phyloP scores from a whole-genome alignment of 2,113 vertebrate genomes.

The Triplophysa siluroides region DNA sequence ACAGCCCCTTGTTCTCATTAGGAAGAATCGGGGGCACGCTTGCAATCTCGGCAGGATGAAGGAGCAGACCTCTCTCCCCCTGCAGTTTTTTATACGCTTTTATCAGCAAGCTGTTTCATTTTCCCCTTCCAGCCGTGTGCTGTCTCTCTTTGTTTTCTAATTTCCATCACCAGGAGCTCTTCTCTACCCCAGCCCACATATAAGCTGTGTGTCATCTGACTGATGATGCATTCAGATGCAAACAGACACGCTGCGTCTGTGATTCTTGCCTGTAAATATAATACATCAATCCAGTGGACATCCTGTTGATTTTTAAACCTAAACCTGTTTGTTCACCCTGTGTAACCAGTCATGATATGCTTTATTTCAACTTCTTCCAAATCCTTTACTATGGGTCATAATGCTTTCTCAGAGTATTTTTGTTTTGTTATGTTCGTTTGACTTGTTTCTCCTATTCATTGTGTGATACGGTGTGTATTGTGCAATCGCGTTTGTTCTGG shows the following conservation, averaged over 20 bases:
- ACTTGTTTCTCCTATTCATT: too few species aligned
- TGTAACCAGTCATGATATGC: too few species aligned
- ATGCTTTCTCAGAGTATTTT: too few species aligned
- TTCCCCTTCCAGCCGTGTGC: background rate
- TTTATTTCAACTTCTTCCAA: too few species aligned
- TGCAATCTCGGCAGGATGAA: constrained; percentile 32
- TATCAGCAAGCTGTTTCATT: constrained; percentile 31
- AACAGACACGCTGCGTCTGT: background rate
- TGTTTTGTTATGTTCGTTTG: too few species aligned
- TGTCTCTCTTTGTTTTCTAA: constrained; percentile 20
- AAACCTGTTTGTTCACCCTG: too few species aligned
- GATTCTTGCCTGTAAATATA: background rate
- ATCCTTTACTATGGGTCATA: too few species aligned
- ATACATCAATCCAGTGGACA: background rate
- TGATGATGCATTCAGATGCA: background rate
- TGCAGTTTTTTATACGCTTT: background rate
- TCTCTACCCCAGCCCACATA: background rate
- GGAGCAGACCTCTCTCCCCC: constrained; percentile 10
- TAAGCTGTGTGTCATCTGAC: background rate
- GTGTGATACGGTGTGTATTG: too few species aligned
- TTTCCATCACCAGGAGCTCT: constrained; percentile 13
- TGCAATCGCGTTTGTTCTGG: too few species aligned
- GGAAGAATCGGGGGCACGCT: constrained; percentile 40
- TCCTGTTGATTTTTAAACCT: background rate
- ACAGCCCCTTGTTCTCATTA: constrained; percentile 49